Percentiles rank a stretch among this genome's conserved stretches.
Conservation (phyloP, 2,113 vertebrate species). For the Galeopterus variegatus region DNA sequence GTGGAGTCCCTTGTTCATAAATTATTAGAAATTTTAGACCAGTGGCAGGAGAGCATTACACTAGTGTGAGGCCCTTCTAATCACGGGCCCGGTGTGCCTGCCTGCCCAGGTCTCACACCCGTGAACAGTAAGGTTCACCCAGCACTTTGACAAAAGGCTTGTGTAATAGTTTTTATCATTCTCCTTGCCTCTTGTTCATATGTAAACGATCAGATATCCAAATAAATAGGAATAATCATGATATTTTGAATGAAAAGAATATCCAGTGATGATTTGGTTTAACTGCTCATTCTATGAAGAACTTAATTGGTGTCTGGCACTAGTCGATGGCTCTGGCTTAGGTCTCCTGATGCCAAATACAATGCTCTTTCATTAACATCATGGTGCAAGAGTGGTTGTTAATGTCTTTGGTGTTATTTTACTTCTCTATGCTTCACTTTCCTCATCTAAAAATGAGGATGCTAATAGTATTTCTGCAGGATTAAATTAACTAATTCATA, state of each 20-base stretch:
- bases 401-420: background rate
- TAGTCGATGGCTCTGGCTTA: background rate
- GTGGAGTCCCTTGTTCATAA: background rate
- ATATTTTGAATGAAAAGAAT: background rate
- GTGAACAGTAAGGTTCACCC: background rate
- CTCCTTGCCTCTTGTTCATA: background rate
- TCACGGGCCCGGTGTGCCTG: too few relatives aligned
- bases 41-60: fast-evolving
- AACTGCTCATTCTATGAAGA: background rate
- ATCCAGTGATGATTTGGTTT: background rate
- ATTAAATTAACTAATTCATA: background rate
- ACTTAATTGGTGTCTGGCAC: background rate
- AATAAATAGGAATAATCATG: background rate
- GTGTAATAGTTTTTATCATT: background rate
- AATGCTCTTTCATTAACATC: background rate
- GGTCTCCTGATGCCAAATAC: background rate
- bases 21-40: background rate
- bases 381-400: background rate
- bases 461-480: background rate
- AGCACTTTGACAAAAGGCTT: background rate
- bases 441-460: background rate
- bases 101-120: background rate
- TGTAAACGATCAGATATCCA: background rate
- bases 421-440: background rate
- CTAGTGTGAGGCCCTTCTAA: background rate